phyloP scores from a whole-genome alignment of 2,888 invertebrate species.

The Antitype chi region DNA sequence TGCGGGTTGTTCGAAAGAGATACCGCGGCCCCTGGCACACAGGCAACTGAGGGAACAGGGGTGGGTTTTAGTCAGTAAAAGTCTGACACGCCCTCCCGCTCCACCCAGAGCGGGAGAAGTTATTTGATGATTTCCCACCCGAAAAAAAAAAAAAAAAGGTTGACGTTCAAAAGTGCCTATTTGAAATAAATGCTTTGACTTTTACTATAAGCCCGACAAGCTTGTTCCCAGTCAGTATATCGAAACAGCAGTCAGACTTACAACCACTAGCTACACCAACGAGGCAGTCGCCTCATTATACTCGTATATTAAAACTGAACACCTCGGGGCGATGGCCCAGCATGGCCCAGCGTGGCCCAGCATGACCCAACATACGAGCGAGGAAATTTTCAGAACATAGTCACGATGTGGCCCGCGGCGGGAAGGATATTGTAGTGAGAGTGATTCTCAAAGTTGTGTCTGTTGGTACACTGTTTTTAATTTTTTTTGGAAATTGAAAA shows the following conservation, averaged over 20 bases:
- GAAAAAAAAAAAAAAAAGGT: too few relatives aligned
- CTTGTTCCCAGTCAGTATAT: background rate
- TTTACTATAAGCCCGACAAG: too few relatives aligned
- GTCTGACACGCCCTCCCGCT: too few relatives aligned
- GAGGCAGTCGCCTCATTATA: background rate
- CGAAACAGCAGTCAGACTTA: too few relatives aligned
- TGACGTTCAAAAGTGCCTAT: too few relatives aligned
- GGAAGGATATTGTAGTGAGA: constrained; percentile 38
- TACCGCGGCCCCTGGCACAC: too few relatives aligned
- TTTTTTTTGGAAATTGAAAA: background rate
- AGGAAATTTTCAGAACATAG: constrained; percentile 23
- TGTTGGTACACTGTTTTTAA: background rate
- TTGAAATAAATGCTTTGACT: too few relatives aligned
- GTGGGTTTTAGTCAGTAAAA: too few relatives aligned
- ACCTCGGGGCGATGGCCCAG: constrained; percentile 11
- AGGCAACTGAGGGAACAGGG: too few relatives aligned
- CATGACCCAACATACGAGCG: constrained; percentile 2
- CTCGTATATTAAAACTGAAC: constrained; percentile 11
- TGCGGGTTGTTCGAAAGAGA: too few relatives aligned
- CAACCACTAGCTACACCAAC: background rate
- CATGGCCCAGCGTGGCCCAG: background rate
- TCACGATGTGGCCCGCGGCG: constrained; percentile 40
- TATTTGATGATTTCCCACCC: too few relatives aligned
- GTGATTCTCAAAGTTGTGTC: constrained; percentile 29
- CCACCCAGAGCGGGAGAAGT: too few relatives aligned